Percentiles rank a stretch among this genome's conserved stretches.
phyloP scores from a whole-genome alignment of 2,888 invertebrate genomes.

The Phanerotoma sp. region DNA sequence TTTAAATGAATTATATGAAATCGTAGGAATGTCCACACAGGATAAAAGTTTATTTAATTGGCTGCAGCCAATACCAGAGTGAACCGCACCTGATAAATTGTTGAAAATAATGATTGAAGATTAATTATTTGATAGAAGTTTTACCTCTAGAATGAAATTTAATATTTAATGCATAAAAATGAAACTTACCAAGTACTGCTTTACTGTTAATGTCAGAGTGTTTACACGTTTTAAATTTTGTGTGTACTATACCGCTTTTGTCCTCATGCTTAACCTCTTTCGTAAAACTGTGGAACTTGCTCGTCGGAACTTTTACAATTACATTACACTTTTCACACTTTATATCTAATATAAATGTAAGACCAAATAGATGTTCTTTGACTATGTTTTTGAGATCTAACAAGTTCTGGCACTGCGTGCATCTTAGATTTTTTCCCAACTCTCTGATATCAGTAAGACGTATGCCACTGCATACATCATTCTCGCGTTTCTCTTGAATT shows the following conservation, averaged over 20 bases:
- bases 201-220: conserved; percentile 15
- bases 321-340: conserved; percentile 5
- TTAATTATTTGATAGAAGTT: background rate
- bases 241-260: too few relatives aligned
- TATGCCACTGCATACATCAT: too few relatives aligned
- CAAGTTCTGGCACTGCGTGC: too few relatives aligned
- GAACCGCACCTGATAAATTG: conserved; percentile 14
- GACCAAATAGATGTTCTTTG: too few relatives aligned
- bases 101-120: background rate
- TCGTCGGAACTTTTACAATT: background rate
- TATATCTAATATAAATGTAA: too few relatives aligned
- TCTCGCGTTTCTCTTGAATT: too few relatives aligned
- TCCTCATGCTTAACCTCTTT: background rate
- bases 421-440: too few relatives aligned
- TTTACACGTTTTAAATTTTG: too few relatives aligned
- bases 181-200: conserved; percentile 14
- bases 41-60: conserved; percentile 33
- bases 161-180: background rate
- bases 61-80: conserved; percentile 28
- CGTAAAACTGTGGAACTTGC: background rate
- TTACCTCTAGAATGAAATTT: background rate
- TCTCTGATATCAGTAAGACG: too few relatives aligned
- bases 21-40: conserved; percentile 28
- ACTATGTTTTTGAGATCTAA: too few relatives aligned
- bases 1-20: conserved; percentile 25